These are phyloP conservation scores for Enteromius unitaeniatus DNA, from an alignment of 2,797 vertebrate species.

Conservation along the genomic window DNA sequence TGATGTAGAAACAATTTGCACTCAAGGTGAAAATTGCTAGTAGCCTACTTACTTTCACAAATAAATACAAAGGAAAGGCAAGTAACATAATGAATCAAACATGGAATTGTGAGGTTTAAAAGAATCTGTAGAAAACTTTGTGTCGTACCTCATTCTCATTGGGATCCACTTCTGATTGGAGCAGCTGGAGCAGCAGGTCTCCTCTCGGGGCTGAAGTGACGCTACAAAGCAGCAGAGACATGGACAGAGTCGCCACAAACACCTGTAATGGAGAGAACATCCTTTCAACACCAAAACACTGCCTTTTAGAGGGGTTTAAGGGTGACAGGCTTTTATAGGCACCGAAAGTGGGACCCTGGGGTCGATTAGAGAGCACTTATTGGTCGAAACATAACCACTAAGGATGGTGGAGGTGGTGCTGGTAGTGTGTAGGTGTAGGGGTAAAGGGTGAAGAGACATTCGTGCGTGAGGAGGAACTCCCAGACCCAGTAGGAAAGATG, in stretches of 20 bases:
- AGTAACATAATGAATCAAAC: background rate
- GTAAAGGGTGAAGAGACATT: constrained; percentile 26
- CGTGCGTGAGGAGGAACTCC: constrained; percentile 36
- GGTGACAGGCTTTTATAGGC: constrained; percentile 65
- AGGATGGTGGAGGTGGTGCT: constrained; percentile 32
- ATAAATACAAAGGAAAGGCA: background rate
- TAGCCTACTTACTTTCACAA: background rate
- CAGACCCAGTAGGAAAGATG: constrained; percentile 52
- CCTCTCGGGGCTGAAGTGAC: constrained; percentile 63
- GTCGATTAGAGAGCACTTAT: constrained; percentile 61
- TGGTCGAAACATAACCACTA: constrained; percentile 65
- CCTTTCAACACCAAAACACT: constrained; percentile 51
- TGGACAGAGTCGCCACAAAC: constrained; percentile 66
- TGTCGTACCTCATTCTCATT: constrained; percentile 69
- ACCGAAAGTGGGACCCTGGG: constrained; percentile 33
- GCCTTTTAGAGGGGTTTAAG: background rate
- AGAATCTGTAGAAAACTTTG: background rate
- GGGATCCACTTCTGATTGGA: constrained; percentile 58
- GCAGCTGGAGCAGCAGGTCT: constrained; percentile 63
- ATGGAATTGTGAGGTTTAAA: background rate
- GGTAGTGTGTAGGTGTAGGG: constrained; percentile 43
- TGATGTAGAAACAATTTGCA: background rate
- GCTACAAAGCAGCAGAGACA: constrained; percentile 63
- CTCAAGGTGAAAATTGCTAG: background rate
- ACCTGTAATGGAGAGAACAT: constrained; percentile 67